Conservation (phyloP, 1,140 invertebrate species). For the Meloidogyne chitwoodi region DNA sequence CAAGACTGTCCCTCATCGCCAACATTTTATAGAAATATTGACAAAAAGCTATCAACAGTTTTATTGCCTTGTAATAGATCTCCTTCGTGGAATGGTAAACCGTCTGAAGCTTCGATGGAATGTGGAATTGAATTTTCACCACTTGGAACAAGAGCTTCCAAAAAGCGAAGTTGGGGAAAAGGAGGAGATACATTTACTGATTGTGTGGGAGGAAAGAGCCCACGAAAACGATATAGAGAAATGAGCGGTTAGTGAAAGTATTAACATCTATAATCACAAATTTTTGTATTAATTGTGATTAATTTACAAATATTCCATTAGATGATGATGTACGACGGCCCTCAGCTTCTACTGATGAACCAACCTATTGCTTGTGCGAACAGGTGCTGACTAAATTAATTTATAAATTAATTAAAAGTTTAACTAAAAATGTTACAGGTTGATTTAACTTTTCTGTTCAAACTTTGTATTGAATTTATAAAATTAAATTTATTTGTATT, state of each 20-base stretch:
- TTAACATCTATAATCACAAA: no score
- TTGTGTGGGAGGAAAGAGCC: background rate
- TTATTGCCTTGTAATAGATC: background rate
- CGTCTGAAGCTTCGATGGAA: background rate
- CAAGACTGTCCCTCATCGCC: background rate
- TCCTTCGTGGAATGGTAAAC: background rate
- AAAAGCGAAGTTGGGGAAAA: background rate
- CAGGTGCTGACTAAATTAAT: slow-evolving; percentile 69
- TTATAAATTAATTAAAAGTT: background rate
- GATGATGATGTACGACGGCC: background rate
- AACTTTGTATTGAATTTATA: background rate
- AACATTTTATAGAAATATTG: background rate
- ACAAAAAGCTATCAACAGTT: background rate
- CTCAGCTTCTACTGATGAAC: slow-evolving; percentile 70
- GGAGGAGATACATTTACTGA: background rate
- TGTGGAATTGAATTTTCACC: background rate
- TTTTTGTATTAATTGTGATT: background rate
- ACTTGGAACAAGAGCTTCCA: background rate
- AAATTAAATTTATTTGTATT: no score
- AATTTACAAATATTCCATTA: background rate
- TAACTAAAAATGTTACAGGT: no score
- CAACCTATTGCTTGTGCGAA: slow-evolving; percentile 94
- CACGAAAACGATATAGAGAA: background rate
- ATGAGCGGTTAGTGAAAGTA: background rate
- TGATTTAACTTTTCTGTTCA: no score